Evolutionary conservation across 2,888 invertebrate species (phyloP).

Genomic region (Apeira syringaria): DNA sequence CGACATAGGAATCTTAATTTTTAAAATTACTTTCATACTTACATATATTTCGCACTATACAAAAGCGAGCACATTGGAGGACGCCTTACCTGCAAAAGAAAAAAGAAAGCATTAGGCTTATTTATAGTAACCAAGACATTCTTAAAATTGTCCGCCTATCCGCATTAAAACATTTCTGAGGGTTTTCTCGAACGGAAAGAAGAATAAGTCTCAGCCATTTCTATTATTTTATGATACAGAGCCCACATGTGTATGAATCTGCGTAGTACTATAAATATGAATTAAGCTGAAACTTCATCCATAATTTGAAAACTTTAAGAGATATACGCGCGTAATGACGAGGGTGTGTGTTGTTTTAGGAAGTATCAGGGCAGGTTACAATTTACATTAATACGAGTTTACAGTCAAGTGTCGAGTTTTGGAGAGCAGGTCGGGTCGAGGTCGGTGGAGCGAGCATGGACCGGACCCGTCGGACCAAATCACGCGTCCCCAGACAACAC

Average conservation of each 20-base stretch:
- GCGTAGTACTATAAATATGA: constrained; percentile 20
- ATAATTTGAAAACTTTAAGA: constrained; percentile 37
- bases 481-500: constrained; percentile 62
- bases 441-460: constrained; percentile 23
- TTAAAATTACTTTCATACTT: constrained; percentile 2
- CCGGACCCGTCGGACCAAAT: constrained; percentile 49
- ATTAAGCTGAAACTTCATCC: constrained; percentile 28
- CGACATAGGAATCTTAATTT: too few relatives aligned
- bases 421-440: constrained; percentile 34
- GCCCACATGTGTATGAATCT: constrained; percentile 4
- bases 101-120: constrained; percentile 13
- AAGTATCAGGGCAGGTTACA: constrained; percentile 52
- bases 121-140: too few relatives aligned
- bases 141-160: too few relatives aligned
- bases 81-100: constrained; percentile 37
- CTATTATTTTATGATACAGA: not conserved
- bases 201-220: not conserved
- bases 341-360: constrained; percentile 45
- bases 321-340: constrained; percentile 39
- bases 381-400: constrained; percentile 69
- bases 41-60: too few relatives aligned
- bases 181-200: too few relatives aligned
- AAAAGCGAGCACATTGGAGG: not conserved
- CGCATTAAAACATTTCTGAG: too few relatives aligned
- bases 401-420: constrained; percentile 52